phyloP scores from a whole-genome alignment of 2,113 vertebrate species.

The Platycercus adscitus region DNA sequence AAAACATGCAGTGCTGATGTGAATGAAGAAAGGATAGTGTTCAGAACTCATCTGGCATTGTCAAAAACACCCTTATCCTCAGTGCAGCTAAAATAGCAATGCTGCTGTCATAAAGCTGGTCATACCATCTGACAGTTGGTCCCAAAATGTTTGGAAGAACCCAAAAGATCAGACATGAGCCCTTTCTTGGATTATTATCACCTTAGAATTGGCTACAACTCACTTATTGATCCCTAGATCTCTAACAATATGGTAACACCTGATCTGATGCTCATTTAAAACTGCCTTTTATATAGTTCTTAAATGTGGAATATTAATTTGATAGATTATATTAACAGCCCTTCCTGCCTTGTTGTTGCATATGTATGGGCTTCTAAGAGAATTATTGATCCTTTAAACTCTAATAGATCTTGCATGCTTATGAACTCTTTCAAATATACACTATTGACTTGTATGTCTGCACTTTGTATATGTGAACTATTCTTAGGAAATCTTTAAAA shows the following conservation, averaged over 20 bases:
- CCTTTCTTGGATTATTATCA: not conserved
- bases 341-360: not conserved
- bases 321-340: not conserved
- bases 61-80: not conserved
- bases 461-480: conserved; percentile 53
- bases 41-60: not conserved
- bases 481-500: conserved; percentile 62
- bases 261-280: not conserved
- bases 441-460: conserved; percentile 27
- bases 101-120: not conserved
- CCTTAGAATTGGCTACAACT: not conserved
- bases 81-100: not conserved
- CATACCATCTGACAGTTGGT: not conserved
- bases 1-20: not conserved
- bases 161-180: not conserved
- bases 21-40: not conserved
- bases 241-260: not conserved
- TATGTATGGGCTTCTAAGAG: conserved; percentile 34
- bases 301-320: conserved; percentile 9
- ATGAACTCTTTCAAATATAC: conserved; percentile 29
- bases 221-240: not conserved
- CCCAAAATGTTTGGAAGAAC: not conserved
- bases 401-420: conserved; percentile 40
- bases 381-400: conserved; percentile 44
- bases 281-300: not conserved